Percentiles rank a stretch among this genome's conserved stretches.
Evolutionary conservation across 2,113 vertebrate species (phyloP).

Genomic region (Polypterus bichir): DNA sequence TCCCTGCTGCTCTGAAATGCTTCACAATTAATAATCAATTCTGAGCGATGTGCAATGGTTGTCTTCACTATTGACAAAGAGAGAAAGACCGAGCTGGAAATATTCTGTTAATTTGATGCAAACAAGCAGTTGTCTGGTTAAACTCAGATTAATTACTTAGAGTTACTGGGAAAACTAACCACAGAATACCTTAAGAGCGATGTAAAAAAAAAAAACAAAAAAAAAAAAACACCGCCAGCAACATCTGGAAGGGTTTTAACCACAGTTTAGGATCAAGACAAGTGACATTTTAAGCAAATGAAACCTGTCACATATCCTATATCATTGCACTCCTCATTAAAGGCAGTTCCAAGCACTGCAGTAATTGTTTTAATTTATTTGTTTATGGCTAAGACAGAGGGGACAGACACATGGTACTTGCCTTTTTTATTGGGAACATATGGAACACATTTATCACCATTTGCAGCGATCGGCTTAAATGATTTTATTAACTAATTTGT

Average conservation of each 20-base stretch:
- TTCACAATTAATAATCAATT: too few species aligned
- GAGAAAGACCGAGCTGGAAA: not conserved
- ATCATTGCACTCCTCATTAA: constrained; percentile 34
- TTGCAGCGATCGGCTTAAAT: constrained; percentile 49
- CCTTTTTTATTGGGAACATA: constrained; percentile 54
- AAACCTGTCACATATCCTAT: constrained; percentile 43
- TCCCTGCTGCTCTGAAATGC: too few species aligned
- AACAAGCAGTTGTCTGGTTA: not conserved
- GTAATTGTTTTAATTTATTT: constrained; percentile 69
- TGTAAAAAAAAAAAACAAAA: not conserved
- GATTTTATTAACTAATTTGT: constrained; percentile 56
- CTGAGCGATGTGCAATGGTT: not conserved
- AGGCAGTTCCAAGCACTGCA: constrained; percentile 32
- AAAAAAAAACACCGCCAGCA: not conserved
- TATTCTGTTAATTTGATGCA: not conserved
- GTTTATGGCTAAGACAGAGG: constrained; percentile 49
- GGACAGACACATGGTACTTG: constrained; percentile 47
- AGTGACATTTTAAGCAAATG: constrained; percentile 35
- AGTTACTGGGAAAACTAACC: not conserved
- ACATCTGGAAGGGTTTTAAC: constrained; percentile 31
- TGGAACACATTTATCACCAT: constrained; percentile 54
- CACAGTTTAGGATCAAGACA: constrained; percentile 27
- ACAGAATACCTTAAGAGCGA: not conserved
- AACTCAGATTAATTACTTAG: not conserved
- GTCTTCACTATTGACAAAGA: not conserved